A percentile compares a stretch with the other conserved stretches of the same genome.
These are phyloP conservation scores for Phyllotreta cruciferae DNA, from an alignment of 2,888 invertebrate genomes.

Conservation along the genomic window DNA sequence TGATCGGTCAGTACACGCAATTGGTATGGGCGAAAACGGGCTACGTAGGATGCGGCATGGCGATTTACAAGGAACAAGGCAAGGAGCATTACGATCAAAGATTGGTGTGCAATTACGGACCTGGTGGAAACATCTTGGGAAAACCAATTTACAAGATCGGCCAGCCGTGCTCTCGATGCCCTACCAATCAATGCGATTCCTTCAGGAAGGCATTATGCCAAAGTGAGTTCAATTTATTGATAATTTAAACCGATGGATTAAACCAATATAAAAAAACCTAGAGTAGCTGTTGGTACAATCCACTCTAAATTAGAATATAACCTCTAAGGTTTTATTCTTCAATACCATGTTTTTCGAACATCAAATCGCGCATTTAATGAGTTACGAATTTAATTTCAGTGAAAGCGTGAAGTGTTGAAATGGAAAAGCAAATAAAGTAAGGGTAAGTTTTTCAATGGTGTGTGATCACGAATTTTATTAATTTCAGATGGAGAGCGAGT, in stretches of 20 bases:
- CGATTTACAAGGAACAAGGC: slow-evolving; percentile 36
- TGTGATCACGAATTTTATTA: slow-evolving; percentile 15
- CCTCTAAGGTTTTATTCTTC: not conserved
- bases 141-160: slow-evolving; percentile 41
- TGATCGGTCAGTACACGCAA: slow-evolving; percentile 46
- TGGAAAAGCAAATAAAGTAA: slow-evolving; percentile 13
- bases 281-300: too few relatives aligned
- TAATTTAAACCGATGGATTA: too few relatives aligned
- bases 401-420: not conserved
- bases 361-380: too few relatives aligned
- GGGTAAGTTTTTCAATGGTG: slow-evolving; percentile 16
- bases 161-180: slow-evolving; percentile 42
- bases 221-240: slow-evolving; percentile 30
- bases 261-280: too few relatives aligned
- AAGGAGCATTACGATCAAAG: slow-evolving; percentile 39
- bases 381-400: not conserved
- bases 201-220: slow-evolving; percentile 39
- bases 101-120: slow-evolving; percentile 47
- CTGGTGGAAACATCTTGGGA: slow-evolving; percentile 44
- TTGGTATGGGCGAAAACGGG: slow-evolving; percentile 44
- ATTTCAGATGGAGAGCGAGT: slow-evolving; percentile 9
- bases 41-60: slow-evolving; percentile 45
- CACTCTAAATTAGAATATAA: too few relatives aligned
- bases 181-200: slow-evolving; percentile 36
- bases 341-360: too few relatives aligned